Base-by-base conservation (phyloP, 2,888 invertebrate species). In the Formica aserva region DNA sequence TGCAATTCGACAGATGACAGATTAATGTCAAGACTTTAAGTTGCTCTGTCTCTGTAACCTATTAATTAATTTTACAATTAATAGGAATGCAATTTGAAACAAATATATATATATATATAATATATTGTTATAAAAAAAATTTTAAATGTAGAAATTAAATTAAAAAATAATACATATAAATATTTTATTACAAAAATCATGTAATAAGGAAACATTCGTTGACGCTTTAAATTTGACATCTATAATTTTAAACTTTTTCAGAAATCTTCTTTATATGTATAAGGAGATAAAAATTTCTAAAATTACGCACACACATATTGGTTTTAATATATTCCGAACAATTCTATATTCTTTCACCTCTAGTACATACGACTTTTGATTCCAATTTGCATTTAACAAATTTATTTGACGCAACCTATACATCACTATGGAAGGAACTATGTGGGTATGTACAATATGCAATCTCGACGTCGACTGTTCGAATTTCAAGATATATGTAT, bases 21-120 rank as follows among this genome's bases (percentile, higher is more conserved):
- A 26, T 26, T 57, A 38, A 77, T 26, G 38, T 67, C 38, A 38
- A n/a, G 5, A 55, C 26, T 52, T 76, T 76, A 6, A 65, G 29
- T 38, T 32, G 22, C 26, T n/a, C 52, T 8, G n/a, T 13, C 1
- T 76, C 13, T 38, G 18, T 76, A 66, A 65, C 38, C 65, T 66
- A 9, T 29, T 55, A 77, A 55, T 77, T 66, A 48, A 75, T 67
- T 66, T 66, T 8, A 9, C 41, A 9, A 52, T 65, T 26, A 71
- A 57, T 71, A 13, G 15, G 1, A 29, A 32, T 69, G 9, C 5
- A 62, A 75, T 62, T 45, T 22, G 45, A 41, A 18, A 45, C n/a
- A 15, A n/a, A 35, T 35, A 22, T 55, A 18, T 55, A 9, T 29
- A 45, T 74, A 13, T 38, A 1, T 38, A n/a, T 18, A 11, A 26